These are phyloP conservation scores for Oegoconia quadripuncta DNA, from an alignment of 2,888 invertebrate species.

Conservation along the genomic window DNA sequence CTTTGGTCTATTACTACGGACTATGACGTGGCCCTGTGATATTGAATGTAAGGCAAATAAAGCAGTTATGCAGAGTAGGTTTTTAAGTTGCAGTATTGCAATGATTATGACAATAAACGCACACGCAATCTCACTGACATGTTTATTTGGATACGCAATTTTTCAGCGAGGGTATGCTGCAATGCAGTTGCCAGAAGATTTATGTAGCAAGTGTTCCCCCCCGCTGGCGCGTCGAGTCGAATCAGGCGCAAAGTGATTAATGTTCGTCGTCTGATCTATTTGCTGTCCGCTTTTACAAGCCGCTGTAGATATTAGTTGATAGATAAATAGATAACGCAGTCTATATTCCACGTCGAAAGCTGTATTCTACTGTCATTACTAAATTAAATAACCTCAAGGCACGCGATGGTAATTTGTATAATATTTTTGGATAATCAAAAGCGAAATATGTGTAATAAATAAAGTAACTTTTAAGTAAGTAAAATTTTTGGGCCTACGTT, in stretches of 20 bases:
- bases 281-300: slow-evolving; percentile 33
- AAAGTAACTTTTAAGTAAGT: no score
- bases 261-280: slow-evolving; percentile 53
- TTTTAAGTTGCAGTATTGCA: no score
- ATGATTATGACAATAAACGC: no score
- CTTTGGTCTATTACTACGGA: no score
- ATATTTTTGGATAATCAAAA: not conserved
- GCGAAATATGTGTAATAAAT: no score
- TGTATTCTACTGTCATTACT: not conserved
- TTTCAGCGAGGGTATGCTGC: slow-evolving; percentile 51
- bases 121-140: slow-evolving; percentile 48
- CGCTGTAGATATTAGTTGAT: not conserved
- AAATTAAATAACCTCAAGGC: not conserved
- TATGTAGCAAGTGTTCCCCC: slow-evolving; percentile 43
- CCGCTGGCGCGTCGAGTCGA: slow-evolving; percentile 42
- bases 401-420: not conserved
- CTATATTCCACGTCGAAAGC: not conserved
- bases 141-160: slow-evolving; percentile 68
- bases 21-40: no score
- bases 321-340: not conserved
- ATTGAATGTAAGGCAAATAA: no score
- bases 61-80: no score
- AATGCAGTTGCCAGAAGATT: slow-evolving; percentile 66
- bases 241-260: slow-evolving; percentile 58
- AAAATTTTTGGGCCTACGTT: no score